Conservation (phyloP, 2,888 invertebrate species). For the Drosophila borborema region DNA sequence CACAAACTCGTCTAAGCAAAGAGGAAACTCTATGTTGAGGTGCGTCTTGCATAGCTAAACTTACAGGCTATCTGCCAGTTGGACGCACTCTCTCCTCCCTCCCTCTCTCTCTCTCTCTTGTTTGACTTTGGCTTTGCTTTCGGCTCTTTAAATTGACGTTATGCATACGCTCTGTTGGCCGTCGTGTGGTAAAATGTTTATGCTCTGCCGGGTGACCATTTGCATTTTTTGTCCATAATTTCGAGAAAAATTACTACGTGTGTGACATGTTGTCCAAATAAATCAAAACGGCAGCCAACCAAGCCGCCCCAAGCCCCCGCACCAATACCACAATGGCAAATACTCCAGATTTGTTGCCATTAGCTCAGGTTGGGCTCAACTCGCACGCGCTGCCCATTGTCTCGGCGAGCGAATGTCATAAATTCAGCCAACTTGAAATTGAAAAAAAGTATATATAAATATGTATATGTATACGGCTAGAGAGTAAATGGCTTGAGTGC, state of each 20-base stretch:
- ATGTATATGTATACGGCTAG: conserved; percentile 40
- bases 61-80: conserved; percentile 1
- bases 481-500: conserved; percentile 14
- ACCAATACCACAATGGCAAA: conserved; percentile 1
- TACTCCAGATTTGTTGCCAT: conserved; percentile 63
- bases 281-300: conserved; percentile 42
- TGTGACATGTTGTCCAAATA: conserved; percentile 76
- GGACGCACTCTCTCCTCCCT: neutral
- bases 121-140: conserved; percentile 36
- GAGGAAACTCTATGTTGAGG: neutral
- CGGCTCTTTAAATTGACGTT: conserved; percentile 66
- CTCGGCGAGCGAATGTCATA: conserved; percentile 47
- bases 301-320: neutral
- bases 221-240: conserved; percentile 67
- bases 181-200: conserved; percentile 46
- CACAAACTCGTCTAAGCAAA: neutral
- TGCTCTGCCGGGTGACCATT: conserved; percentile 45
- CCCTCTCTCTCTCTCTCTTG: neutral
- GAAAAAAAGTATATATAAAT: conserved; percentile 47
- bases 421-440: conserved; percentile 55
- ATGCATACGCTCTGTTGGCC: conserved; percentile 48
- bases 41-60: too few relatives aligned
- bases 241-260: conserved; percentile 58
- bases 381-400: neutral
- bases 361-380: conserved; percentile 37